Evolutionary conservation across 1,140 invertebrate species (phyloP).

Genomic region (Papilio polyxenes): DNA sequence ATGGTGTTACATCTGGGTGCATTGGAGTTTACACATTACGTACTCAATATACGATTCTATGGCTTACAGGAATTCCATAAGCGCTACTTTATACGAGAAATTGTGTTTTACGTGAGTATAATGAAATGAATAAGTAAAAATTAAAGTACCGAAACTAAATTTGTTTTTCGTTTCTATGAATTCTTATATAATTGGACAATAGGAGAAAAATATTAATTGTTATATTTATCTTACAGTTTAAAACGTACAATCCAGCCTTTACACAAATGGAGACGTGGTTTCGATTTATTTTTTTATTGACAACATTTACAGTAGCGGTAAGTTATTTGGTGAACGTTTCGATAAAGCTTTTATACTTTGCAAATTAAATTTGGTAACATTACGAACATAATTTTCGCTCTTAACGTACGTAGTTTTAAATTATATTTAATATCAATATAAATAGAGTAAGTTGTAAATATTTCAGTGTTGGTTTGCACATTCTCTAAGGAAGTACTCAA

Average conservation of each 20-base stretch:
- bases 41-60: slow-evolving; percentile 91
- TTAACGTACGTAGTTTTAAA: not conserved
- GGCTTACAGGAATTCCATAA: slow-evolving; percentile 92
- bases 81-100: slow-evolving; percentile 90
- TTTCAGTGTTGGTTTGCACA: slow-evolving; percentile 95
- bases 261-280: slow-evolving; percentile 99
- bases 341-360: not conserved
- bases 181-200: too few relatives aligned
- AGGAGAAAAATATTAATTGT: not conserved
- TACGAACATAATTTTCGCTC: too few relatives aligned
- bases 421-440: not conserved
- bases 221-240: slow-evolving; percentile 89
- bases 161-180: too few relatives aligned
- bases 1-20: slow-evolving; percentile 95
- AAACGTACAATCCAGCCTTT: slow-evolving; percentile 96
- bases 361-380: not conserved
- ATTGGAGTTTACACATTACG: slow-evolving; percentile 92
- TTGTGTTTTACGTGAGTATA: slow-evolving; percentile 94
- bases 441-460: not conserved
- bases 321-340: slow-evolving; percentile 73
- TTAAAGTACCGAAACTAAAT: too few relatives aligned
- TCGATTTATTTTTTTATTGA: slow-evolving; percentile 93
- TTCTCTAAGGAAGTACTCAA: slow-evolving; percentile 91
- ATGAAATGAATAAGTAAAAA: not conserved
- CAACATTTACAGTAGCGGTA: slow-evolving; percentile 94